Conservation (phyloP, 2,113 vertebrate species). For the Pseudorhombus dupliciocellatus region DNA sequence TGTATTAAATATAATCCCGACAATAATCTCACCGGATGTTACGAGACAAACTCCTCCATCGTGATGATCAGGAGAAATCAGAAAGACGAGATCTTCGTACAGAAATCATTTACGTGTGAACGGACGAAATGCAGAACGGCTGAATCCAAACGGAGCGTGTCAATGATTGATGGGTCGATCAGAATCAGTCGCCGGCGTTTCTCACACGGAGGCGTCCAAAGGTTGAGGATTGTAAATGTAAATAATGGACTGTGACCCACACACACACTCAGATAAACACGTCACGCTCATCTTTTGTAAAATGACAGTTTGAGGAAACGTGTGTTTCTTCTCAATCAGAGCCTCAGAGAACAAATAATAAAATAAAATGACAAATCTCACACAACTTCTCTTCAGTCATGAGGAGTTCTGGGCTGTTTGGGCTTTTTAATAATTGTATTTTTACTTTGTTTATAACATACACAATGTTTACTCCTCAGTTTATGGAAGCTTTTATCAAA, state of each 20-base stretch:
- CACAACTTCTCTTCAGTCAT: not conserved
- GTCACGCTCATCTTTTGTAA: not conserved
- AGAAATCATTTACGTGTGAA: too few species aligned
- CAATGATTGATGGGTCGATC: not conserved
- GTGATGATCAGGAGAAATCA: too few species aligned
- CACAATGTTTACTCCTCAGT: too few species aligned
- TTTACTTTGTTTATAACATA: too few species aligned
- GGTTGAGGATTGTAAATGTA: conserved; percentile 1
- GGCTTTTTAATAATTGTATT: too few species aligned
- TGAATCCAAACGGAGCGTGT: too few species aligned
- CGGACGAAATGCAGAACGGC: too few species aligned
- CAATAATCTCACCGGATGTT: not conserved
- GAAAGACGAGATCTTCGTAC: too few species aligned
- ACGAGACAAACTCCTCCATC: not conserved
- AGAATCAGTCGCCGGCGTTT: not conserved
- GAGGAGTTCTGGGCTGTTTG: too few species aligned
- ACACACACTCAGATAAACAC: not conserved
- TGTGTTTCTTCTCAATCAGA: not conserved
- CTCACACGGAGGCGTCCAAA: not conserved
- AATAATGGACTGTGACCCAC: not conserved
- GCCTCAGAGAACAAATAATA: not conserved
- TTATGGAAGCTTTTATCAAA: too few species aligned
- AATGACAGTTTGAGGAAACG: not conserved
- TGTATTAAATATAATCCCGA: too few species aligned
- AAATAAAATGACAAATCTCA: not conserved